These are phyloP conservation scores for Diabrotica virgifera DNA, from an alignment of 1,140 invertebrate species.

Conservation along the genomic window DNA sequence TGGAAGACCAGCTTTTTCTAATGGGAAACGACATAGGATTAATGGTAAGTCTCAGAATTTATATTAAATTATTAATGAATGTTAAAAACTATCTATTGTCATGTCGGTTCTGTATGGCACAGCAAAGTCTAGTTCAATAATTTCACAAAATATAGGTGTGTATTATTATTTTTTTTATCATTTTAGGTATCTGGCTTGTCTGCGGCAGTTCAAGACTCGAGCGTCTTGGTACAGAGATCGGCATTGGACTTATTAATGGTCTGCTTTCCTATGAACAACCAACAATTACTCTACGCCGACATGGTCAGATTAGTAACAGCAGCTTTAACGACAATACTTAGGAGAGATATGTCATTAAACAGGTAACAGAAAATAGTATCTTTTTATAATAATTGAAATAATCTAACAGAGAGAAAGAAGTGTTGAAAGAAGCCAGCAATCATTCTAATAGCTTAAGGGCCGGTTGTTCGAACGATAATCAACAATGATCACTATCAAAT, in stretches of 20 bases:
- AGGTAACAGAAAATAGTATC: conserved; percentile 50
- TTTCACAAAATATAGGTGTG: too few relatives aligned
- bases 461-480: too few relatives aligned
- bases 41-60: conserved; percentile 59
- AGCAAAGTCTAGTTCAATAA: too few relatives aligned
- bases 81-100: too few relatives aligned
- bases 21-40: conserved; percentile 84
- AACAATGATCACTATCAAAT: too few relatives aligned
- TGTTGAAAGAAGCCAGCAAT: too few relatives aligned
- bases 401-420: too few relatives aligned
- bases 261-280: conserved; percentile 84
- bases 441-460: too few relatives aligned
- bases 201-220: conserved; percentile 74
- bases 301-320: conserved; percentile 76
- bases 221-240: conserved; percentile 83
- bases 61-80: too few relatives aligned
- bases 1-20: conserved; percentile 83
- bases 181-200: conserved; percentile 52
- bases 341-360: conserved; percentile 91
- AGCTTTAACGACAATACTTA: conserved; percentile 77
- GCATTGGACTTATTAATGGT: conserved; percentile 80
- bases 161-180: too few relatives aligned
- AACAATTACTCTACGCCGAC: conserved; percentile 70
- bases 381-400: neutral
- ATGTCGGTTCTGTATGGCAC: too few relatives aligned